Evolutionary conservation across 2,113 vertebrate genomes (phyloP).

Genomic region (Tetrax tetrax): DNA sequence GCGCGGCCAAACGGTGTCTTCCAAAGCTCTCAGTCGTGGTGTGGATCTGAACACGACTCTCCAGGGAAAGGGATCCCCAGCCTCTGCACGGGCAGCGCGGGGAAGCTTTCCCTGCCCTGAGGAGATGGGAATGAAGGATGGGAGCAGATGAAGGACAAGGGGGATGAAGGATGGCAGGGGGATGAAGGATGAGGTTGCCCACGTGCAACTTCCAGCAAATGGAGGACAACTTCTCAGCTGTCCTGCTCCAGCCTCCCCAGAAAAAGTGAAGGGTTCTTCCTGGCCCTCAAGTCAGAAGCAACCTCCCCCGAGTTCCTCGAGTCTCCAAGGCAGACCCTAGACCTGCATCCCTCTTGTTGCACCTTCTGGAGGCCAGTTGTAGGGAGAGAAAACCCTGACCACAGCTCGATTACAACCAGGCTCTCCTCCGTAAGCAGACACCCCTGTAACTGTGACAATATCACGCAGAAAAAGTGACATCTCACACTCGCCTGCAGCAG

Average conservation of each 20-base stretch:
- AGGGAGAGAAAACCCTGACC: neutral
- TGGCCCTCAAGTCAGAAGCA: neutral
- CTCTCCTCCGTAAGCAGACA: neutral
- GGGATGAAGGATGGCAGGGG: neutral
- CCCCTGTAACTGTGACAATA: neutral
- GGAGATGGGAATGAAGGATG: neutral
- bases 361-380: neutral
- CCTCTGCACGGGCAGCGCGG: accelerated
- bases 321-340: accelerated
- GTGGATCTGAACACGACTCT: neutral
- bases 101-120: neutral
- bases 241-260: neutral
- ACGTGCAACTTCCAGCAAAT: neutral
- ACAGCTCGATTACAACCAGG: neutral
- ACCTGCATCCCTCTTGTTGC: neutral
- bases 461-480: neutral
- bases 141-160: neutral
- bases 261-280: neutral
- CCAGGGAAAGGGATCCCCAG: neutral
- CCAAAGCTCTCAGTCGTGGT: neutral
- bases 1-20: accelerated
- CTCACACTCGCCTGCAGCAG: neutral
- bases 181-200: neutral
- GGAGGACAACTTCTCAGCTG: neutral
- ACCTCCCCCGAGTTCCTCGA: neutral